Conservation (phyloP, 2,113 vertebrate species). For the Sminthopsis crassicaudata region DNA sequence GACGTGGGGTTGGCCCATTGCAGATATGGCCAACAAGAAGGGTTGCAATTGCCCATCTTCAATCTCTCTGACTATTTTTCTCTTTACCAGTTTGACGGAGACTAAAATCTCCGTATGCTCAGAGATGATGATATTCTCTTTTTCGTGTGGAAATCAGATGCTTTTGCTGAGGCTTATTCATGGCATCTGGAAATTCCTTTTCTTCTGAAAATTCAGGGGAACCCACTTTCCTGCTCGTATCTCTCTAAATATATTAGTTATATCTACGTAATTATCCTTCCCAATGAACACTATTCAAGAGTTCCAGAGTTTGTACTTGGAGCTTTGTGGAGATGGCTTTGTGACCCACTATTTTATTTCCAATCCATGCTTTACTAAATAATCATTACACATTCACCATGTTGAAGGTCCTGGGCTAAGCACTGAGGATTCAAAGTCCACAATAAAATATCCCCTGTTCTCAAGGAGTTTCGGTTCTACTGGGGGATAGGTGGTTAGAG, state of each 20-base stretch:
- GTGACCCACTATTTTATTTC: background rate
- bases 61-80: constrained; percentile 2
- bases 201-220: background rate
- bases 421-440: background rate
- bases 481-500: background rate
- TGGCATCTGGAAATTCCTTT: no score
- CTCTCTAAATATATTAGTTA: background rate
- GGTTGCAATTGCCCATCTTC: constrained; percentile 1
- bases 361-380: background rate
- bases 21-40: constrained; percentile 32
- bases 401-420: background rate
- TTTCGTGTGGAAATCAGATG: background rate
- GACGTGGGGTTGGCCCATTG: constrained; percentile 49
- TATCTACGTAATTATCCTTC: background rate
- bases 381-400: background rate
- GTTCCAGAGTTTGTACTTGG: background rate
- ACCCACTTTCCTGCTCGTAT: accelerated
- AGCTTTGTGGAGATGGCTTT: background rate
- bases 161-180: background rate
- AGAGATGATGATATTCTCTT: background rate
- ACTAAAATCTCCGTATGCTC: background rate
- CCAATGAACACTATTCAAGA: background rate
- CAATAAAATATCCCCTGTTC: background rate
- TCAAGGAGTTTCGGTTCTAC: background rate
- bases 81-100: constrained; percentile 16